Conservation (phyloP, 2,888 invertebrate genomes). For the Platycheirus rosarum region DNA sequence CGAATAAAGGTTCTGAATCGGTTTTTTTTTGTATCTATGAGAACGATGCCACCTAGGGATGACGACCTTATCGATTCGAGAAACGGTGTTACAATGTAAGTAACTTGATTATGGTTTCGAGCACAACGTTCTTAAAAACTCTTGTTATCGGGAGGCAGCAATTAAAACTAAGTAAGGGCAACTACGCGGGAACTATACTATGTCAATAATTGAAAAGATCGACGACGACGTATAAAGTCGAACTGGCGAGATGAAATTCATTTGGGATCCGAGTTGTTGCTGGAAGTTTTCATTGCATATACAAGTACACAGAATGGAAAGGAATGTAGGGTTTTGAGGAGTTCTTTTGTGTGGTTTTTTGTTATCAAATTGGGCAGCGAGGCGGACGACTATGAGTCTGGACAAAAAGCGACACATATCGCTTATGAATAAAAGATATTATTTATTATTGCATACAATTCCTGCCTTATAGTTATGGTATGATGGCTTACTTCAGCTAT, state of each 20-base stretch:
- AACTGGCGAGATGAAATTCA: conserved; percentile 52
- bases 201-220: conserved; percentile 60
- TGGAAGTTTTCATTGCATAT: conserved; percentile 11
- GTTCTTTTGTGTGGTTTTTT: conserved; percentile 50
- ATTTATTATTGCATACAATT: conserved; percentile 6
- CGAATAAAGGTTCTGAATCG: neutral
- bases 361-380: conserved; percentile 69
- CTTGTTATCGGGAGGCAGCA: neutral
- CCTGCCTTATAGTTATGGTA: neutral
- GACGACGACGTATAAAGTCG: conserved; percentile 40
- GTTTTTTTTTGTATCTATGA: neutral
- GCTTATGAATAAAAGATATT: conserved; percentile 41
- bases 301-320: neutral
- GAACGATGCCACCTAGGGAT: conserved; percentile 17
- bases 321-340: conserved; percentile 17
- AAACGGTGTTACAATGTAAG: conserved; percentile 10
- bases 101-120: conserved; percentile 15
- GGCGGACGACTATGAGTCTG: conserved; percentile 27
- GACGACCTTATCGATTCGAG: neutral
- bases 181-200: neutral
- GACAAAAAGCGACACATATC: conserved; percentile 13
- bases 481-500: too few relatives aligned
- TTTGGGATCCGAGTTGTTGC: conserved; percentile 44
- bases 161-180: conserved; percentile 6
- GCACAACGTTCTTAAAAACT: neutral